Conservation (phyloP, 1,140 invertebrate genomes). For the Bombus consobrinus region DNA sequence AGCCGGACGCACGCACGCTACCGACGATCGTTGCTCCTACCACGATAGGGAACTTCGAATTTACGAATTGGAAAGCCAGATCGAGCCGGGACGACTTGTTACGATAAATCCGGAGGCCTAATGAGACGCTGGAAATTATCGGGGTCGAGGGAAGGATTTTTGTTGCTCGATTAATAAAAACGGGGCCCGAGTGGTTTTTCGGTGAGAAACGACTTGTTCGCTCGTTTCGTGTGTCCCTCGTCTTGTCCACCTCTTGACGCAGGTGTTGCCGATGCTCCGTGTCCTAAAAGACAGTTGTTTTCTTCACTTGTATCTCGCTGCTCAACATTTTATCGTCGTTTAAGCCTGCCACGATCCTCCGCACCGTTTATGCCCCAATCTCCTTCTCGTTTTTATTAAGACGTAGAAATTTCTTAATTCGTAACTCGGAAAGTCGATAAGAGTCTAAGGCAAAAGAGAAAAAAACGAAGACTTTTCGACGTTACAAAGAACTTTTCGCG, state of each 20-base stretch:
- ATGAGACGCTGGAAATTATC: constrained; percentile 42
- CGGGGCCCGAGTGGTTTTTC: background rate
- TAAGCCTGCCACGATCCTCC: background rate
- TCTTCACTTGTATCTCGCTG: background rate
- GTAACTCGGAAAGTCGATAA: too few species aligned
- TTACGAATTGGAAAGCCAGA: constrained; percentile 36
- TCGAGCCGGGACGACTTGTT: constrained; percentile 14
- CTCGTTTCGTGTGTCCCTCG: background rate
- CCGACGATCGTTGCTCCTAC: constrained; percentile 33
- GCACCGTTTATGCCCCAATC: background rate
- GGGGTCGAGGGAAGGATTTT: constrained; percentile 3
- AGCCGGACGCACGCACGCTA: constrained; percentile 73
- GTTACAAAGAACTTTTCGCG: too few species aligned
- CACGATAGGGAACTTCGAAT: constrained; percentile 25
- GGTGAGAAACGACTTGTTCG: constrained; percentile 12
- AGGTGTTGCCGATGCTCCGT: background rate
- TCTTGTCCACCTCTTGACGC: background rate
- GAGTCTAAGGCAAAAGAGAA: too few species aligned
- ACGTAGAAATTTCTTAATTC: too few species aligned
- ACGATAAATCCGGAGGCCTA: constrained; percentile 29
- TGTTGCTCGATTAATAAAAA: constrained; percentile 35
- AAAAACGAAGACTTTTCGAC: too few species aligned
- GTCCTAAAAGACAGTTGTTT: background rate
- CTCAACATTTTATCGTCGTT: background rate
- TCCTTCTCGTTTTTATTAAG: background rate